phyloP scores from a whole-genome alignment of 2,888 invertebrate species.

The Neuroscelio doddi region DNA sequence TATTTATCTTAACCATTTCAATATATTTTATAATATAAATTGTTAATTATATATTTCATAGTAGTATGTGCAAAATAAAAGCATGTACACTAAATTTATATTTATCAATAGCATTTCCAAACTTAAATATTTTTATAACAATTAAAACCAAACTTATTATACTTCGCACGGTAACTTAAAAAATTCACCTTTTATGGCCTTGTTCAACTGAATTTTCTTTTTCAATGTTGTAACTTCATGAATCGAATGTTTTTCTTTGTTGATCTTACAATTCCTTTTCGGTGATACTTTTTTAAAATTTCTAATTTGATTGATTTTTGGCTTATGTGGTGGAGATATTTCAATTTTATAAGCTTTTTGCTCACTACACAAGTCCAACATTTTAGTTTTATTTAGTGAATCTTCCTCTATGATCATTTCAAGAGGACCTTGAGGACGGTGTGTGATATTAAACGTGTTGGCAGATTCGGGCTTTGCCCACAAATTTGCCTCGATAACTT shows the following conservation, averaged over 20 bases:
- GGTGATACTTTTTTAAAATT: constrained; percentile 47
- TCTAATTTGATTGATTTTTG: background rate
- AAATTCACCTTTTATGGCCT: constrained; percentile 48
- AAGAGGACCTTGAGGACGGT: constrained; percentile 20
- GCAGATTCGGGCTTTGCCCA: constrained; percentile 54
- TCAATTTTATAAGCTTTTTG: constrained; percentile 44
- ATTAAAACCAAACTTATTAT: constrained; percentile 20
- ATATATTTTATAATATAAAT: no score
- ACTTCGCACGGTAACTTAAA: no score
- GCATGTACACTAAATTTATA: no score
- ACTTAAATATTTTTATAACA: no score
- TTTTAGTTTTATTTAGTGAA: constrained; percentile 2
- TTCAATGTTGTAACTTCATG: constrained; percentile 50
- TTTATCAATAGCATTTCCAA: no score
- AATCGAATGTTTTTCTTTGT: constrained; percentile 50
- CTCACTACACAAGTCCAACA: no score
- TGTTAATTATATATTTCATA: no score
- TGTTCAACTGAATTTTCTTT: constrained; percentile 52
- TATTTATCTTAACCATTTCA: no score
- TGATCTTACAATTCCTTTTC: constrained; percentile 50
- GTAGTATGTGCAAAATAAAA: no score
- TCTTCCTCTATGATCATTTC: constrained; percentile 42
- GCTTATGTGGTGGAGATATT: constrained; percentile 54
- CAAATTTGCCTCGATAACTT: constrained; percentile 63
- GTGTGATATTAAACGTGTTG: background rate